Percentiles rank a stretch among this genome's conserved stretches.
Conservation (phyloP, 92 coral and sea anemone species). For the Zoanthus sansibaricus region DNA sequence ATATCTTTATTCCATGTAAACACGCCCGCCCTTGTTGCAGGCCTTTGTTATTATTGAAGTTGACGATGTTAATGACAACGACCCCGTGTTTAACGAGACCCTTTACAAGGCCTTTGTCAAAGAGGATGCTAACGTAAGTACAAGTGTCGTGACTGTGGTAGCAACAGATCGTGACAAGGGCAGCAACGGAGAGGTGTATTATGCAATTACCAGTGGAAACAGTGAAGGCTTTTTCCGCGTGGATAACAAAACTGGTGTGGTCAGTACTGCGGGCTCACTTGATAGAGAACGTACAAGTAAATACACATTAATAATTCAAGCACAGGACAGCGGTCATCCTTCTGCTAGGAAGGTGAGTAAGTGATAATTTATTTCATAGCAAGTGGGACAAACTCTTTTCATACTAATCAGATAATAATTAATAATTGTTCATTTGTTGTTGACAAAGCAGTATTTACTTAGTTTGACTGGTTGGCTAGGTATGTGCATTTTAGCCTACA, state of each 20-base stretch:
- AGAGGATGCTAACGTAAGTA: slow-evolving; percentile 69
- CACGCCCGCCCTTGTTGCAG: slow-evolving; percentile 11
- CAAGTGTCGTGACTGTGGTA: slow-evolving; percentile 65
- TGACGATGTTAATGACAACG: slow-evolving; percentile 90
- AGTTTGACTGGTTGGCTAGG: too few relatives aligned
- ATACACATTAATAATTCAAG: slow-evolving; percentile 69
- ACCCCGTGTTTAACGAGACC: slow-evolving; percentile 82
- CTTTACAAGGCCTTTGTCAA: slow-evolving; percentile 63
- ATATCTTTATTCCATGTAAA: too few relatives aligned
- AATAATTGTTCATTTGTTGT: neutral
- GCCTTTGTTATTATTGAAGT: slow-evolving; percentile 58
- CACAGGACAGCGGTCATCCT: slow-evolving; percentile 82
- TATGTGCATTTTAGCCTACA: too few relatives aligned
- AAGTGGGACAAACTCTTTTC: neutral
- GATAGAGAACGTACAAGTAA: slow-evolving; percentile 66
- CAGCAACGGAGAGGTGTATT: slow-evolving; percentile 77
- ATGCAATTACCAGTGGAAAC: slow-evolving; percentile 82
- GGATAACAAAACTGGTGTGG: slow-evolving; percentile 64
- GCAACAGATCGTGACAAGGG: slow-evolving; percentile 86
- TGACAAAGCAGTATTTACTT: too few relatives aligned
- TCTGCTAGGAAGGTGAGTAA: slow-evolving; percentile 60
- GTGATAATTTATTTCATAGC: neutral
- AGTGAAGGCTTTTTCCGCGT: slow-evolving; percentile 59
- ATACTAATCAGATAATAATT: neutral
- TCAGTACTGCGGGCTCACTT: slow-evolving; percentile 58